phyloP scores from a whole-genome alignment of 2,113 vertebrate genomes.

The Melanerpes formicivorus region DNA sequence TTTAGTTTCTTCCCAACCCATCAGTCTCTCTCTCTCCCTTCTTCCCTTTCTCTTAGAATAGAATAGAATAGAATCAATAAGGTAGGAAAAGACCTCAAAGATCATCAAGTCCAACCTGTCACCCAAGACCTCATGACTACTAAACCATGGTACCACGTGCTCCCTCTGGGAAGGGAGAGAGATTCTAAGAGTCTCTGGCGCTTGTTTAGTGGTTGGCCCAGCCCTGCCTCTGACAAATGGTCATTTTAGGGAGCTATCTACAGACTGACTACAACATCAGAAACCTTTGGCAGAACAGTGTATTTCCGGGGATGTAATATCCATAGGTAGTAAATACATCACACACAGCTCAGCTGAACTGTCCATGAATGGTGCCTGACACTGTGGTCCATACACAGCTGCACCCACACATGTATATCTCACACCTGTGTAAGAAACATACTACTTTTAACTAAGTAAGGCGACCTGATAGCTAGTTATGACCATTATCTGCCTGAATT shows the following conservation, averaged over 20 bases:
- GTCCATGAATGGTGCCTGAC: neutral
- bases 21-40: too few species aligned
- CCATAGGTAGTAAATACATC: neutral
- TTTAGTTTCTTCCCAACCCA: too few species aligned
- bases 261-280: neutral
- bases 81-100: too few species aligned
- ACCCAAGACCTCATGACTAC: too few species aligned
- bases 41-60: too few species aligned
- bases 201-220: too few species aligned
- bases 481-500: neutral
- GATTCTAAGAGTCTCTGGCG: too few species aligned
- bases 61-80: too few species aligned
- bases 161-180: too few species aligned
- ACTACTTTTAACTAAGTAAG: neutral
- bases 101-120: too few species aligned
- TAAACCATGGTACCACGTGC: too few species aligned
- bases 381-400: neutral
- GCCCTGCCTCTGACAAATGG: neutral
- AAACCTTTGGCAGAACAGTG: neutral
- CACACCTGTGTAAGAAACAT: neutral
- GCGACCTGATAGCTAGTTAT: neutral
- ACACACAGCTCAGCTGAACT: neutral
- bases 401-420: too few species aligned
- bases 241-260: neutral
- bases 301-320: neutral